Evolutionary conservation across 2,888 invertebrate genomes (phyloP).

Genomic region (Trichogramma evanescens): DNA sequence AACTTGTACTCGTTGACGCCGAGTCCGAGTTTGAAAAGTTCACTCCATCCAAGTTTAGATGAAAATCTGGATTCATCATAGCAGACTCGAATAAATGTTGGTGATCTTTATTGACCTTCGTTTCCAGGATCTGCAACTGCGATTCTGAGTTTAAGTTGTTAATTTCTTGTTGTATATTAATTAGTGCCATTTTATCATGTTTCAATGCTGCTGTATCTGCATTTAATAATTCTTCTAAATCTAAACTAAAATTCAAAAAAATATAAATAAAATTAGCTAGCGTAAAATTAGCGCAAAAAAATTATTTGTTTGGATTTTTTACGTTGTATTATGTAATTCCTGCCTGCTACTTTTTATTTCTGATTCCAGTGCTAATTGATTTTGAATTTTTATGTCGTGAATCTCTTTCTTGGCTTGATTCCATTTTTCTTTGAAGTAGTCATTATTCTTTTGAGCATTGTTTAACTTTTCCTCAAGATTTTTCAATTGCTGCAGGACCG

Average conservation of each 20-base stretch:
- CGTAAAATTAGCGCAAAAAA: too few species aligned
- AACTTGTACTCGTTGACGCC: conserved; percentile 38
- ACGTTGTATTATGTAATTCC: conserved; percentile 40
- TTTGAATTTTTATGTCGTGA: conserved; percentile 55
- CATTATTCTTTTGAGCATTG: conserved; percentile 59
- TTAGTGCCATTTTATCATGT: conserved; percentile 37
- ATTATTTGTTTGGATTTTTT: conserved; percentile 12
- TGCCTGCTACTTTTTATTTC: conserved; percentile 50
- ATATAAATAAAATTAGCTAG: too few species aligned
- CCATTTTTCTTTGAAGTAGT: conserved; percentile 73
- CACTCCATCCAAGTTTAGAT: conserved; percentile 22
- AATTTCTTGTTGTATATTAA: conserved; percentile 39
- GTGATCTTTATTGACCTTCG: conserved; percentile 15
- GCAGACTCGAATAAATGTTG: conserved; percentile 17
- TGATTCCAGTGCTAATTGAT: conserved; percentile 51
- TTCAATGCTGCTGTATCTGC: conserved; percentile 36
- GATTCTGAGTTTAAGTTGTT: conserved; percentile 35
- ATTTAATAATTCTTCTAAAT: conserved; percentile 36
- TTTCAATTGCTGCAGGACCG: conserved; percentile 59
- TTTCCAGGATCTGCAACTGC: conserved; percentile 17
- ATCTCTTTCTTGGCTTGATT: conserved; percentile 62
- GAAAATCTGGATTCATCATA: conserved; percentile 18
- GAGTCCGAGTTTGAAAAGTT: conserved; percentile 18
- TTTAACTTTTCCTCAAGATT: conserved; percentile 60
- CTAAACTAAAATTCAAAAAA: too few species aligned